phyloP scores from a whole-genome alignment of 2,888 invertebrate species.

The Standfussiana lucernea region DNA sequence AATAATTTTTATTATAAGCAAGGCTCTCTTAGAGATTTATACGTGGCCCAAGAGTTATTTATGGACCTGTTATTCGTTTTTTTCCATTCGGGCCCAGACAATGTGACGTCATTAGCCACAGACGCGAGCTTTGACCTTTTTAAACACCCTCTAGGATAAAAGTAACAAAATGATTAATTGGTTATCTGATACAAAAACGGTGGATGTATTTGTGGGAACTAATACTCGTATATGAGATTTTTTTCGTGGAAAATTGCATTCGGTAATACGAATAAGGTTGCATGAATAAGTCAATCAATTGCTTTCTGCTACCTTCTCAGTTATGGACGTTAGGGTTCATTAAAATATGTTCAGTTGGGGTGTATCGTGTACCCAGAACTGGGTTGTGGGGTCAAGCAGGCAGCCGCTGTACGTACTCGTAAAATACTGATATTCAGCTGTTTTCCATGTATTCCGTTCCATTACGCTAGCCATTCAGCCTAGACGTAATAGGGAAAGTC shows the following conservation, averaged over 20 bases:
- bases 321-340: neutral
- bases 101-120: constrained; percentile 63
- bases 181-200: constrained; percentile 31
- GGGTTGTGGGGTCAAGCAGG: neutral
- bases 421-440: too few species aligned
- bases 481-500: neutral
- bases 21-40: constrained; percentile 63
- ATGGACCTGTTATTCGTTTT: constrained; percentile 70
- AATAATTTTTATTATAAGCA: constrained; percentile 52
- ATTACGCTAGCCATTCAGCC: neutral
- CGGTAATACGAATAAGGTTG: neutral
- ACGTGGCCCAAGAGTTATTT: constrained; percentile 64
- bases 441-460: neutral
- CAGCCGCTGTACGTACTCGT: neutral
- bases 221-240: neutral
- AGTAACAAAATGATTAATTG: constrained; percentile 56
- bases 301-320: neutral
- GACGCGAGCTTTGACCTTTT: constrained; percentile 50
- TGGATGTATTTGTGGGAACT: neutral
- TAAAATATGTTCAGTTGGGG: neutral
- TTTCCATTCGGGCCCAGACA: constrained; percentile 63
- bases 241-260: neutral
- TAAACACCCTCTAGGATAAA: constrained; percentile 48
- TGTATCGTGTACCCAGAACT: neutral
- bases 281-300: neutral